Conservation (phyloP, 2,113 vertebrate species). For the Scomber scombrus region DNA sequence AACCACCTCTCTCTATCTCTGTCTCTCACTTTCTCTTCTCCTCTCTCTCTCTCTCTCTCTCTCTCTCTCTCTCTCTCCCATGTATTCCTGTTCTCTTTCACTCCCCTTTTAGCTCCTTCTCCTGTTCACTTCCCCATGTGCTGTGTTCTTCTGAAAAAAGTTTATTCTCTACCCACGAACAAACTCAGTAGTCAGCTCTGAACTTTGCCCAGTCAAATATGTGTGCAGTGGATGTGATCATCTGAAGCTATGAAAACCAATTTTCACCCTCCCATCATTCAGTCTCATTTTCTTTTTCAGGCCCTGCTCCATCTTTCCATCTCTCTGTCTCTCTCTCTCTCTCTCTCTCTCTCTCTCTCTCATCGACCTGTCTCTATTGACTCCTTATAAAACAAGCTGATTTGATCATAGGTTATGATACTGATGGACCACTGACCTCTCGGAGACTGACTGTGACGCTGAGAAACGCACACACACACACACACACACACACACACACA, state of each 20-base stretch:
- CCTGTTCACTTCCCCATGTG: too few relatives aligned
- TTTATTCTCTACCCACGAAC: slow-evolving; percentile 7
- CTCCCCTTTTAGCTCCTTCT: neutral
- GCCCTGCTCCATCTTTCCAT: neutral
- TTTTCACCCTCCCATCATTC: slow-evolving; percentile 18
- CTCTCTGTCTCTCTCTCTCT: neutral
- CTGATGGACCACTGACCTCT: slow-evolving; percentile 8
- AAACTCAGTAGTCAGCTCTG: slow-evolving; percentile 33
- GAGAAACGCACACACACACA: neutral
- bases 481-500: neutral
- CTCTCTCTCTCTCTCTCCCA: neutral
- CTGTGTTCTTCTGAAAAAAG: neutral
- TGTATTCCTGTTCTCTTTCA: neutral
- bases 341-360: neutral
- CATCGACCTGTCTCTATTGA: slow-evolving; percentile 15
- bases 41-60: neutral
- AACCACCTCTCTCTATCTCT: neutral
- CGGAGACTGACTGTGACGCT: neutral
- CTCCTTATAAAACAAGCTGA: slow-evolving; percentile 32
- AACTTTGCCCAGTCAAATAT: slow-evolving; percentile 56
- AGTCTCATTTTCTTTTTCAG: slow-evolving; percentile 9
- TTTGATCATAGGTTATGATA: slow-evolving; percentile 33
- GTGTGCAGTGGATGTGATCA: slow-evolving; percentile 34
- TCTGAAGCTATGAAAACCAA: slow-evolving; percentile 27
- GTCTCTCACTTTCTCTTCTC: too few relatives aligned